A percentile compares a stretch with the other conserved stretches of the same genome.
Conservation (phyloP, 2,113 vertebrate species). For the Azemiops feae region DNA sequence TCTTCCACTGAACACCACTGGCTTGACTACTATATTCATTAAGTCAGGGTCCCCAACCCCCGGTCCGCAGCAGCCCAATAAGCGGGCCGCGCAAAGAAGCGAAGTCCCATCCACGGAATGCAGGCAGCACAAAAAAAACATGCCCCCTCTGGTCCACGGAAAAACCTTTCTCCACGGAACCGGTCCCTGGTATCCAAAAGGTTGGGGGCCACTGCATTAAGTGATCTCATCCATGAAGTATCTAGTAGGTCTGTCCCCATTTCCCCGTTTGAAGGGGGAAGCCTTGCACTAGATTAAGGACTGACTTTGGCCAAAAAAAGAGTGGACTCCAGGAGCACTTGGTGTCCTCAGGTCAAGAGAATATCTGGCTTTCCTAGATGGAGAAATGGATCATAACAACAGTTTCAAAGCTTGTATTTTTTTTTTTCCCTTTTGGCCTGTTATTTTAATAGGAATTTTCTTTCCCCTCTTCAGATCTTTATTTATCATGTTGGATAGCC, state of each 20-base stretch:
- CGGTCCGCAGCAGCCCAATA: too few relatives aligned
- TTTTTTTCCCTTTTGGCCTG: neutral
- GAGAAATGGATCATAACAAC: neutral
- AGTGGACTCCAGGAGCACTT: neutral
- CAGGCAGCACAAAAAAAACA: too few relatives aligned
- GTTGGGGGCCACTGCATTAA: neutral
- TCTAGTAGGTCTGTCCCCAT: neutral
- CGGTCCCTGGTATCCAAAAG: too few relatives aligned
- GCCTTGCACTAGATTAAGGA: neutral
- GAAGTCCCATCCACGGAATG: too few relatives aligned
- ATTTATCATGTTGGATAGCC: constrained; percentile 97
- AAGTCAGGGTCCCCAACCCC: too few relatives aligned
- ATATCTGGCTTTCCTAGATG: neutral
- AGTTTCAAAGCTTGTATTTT: neutral
- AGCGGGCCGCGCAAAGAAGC: too few relatives aligned
- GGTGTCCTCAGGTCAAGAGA: neutral
- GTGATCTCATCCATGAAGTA: neutral
- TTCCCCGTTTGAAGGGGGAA: neutral
- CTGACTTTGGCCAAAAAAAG: neutral
- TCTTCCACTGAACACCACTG: neutral
- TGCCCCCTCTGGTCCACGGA: too few relatives aligned
- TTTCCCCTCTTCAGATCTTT: constrained; percentile 79
- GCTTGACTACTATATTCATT: neutral
- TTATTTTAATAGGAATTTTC: neutral
- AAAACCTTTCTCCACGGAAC: too few relatives aligned